Conservation (phyloP, 2,888 invertebrate species). For the Blera fallax region DNA sequence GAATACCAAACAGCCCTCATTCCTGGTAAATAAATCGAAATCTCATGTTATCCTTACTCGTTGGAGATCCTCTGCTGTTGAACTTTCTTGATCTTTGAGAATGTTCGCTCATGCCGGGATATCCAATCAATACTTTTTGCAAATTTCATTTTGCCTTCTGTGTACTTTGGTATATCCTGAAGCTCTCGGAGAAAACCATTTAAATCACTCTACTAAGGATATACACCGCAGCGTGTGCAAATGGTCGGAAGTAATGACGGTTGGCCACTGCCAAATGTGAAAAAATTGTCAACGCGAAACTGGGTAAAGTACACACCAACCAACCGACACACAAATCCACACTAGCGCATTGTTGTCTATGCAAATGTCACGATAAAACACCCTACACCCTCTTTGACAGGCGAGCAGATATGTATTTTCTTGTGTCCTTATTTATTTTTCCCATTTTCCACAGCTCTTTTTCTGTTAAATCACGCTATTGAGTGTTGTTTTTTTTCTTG, state of each 20-base stretch:
- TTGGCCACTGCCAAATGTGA: not conserved
- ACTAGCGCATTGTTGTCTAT: slow-evolving; percentile 35
- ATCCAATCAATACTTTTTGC: slow-evolving; percentile 65
- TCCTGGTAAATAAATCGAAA: slow-evolving; percentile 8
- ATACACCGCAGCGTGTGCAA: not conserved
- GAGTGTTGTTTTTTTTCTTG: slow-evolving; percentile 7
- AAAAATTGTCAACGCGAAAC: not conserved
- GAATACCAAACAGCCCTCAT: slow-evolving; percentile 19
- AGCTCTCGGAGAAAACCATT: not conserved
- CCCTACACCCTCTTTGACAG: slow-evolving; percentile 16
- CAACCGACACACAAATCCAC: not conserved
- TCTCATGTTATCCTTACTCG: slow-evolving; percentile 64
- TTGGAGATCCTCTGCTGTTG: slow-evolving; percentile 70
- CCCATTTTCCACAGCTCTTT: not conserved
- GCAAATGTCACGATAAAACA: slow-evolving; percentile 61
- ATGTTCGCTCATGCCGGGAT: slow-evolving; percentile 68
- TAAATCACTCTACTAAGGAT: not conserved
- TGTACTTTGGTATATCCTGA: not conserved
- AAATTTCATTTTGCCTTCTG: slow-evolving; percentile 68
- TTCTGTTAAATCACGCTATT: slow-evolving; percentile 51
- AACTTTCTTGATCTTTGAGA: slow-evolving; percentile 74
- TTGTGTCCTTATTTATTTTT: slow-evolving; percentile 12
- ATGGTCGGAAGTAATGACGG: not conserved
- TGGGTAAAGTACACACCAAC: not conserved
- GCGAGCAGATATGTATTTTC: not conserved